These are phyloP conservation scores for Callosobruchus maculatus DNA, from an alignment of 2,888 invertebrate genomes.

Conservation along the genomic window DNA sequence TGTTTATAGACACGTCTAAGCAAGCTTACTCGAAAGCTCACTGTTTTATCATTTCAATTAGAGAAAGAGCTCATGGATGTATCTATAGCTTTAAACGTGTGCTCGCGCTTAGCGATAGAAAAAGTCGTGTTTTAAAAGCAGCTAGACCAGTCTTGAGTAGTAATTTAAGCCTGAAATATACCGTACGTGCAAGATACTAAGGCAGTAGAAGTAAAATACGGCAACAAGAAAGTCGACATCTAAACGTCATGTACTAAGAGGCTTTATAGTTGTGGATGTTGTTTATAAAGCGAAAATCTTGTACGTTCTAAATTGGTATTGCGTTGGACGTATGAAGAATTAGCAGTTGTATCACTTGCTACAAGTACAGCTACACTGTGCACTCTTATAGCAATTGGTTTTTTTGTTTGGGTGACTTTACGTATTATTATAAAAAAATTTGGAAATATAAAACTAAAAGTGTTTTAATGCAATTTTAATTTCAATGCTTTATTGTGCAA, in stretches of 20 bases:
- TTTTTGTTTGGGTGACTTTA: too few species aligned
- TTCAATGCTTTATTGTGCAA: too few species aligned
- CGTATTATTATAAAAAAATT: too few species aligned
- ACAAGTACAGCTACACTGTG: too few species aligned
- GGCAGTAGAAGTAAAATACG: not conserved
- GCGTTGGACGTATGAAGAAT: not conserved
- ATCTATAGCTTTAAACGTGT: not conserved
- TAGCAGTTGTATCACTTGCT: not conserved
- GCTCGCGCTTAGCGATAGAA: not conserved
- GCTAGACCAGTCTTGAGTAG: not conserved
- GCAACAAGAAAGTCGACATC: not conserved
- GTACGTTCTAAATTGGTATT: not conserved
- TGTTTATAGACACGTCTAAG: not conserved
- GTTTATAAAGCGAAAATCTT: not conserved
- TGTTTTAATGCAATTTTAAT: too few species aligned
- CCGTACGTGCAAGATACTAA: not conserved
- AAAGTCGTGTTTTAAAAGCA: not conserved
- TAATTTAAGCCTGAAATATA: not conserved
- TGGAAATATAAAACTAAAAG: too few species aligned
- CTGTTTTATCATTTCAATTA: not conserved
- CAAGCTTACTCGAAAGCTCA: not conserved
- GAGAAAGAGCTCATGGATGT: not conserved
- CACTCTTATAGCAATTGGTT: too few species aligned
- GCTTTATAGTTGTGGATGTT: not conserved
- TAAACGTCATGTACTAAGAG: not conserved